Evolutionary conservation across 2,888 invertebrate species (phyloP), one percentile per base, ranked within the genome.

Genomic region (Epirrita christyi): DNA sequence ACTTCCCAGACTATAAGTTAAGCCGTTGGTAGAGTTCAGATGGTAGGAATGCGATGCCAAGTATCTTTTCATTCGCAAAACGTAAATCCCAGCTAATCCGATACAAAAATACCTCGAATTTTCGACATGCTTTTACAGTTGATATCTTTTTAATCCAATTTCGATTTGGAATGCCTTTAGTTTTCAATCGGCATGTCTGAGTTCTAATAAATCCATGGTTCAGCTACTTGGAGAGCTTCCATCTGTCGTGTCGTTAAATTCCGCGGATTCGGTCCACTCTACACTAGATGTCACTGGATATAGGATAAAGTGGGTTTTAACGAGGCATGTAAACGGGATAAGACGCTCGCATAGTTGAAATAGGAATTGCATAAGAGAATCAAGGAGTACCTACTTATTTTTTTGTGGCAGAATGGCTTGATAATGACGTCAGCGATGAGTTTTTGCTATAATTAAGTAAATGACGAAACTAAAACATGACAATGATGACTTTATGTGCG

Each of bases 211-310:
- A 58, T 55, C 53, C 57, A 50, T 44, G 47, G 41, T 44, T 55
- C 51, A 46, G 51, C 36, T 52, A 52, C 40, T 59, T 59, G 59
- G 56, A 64, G 42, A 51, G 56, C 37, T 59, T 64, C 55, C 61
- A 61, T 61, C 48, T 64, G 55, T 61, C 58, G 52, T 58, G 61
- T 61, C 55, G 55, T 58, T 52, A 46, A 58, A 61, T 61, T 61
- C 58, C 55, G 47, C 34, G 48, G 51, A 55, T 55, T 54, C 41
- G 15, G 45, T 56, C 42, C 48, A 56, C 41, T 55, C 40, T 53
- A 6, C 15, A 52, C 51, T 58, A 55, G 51, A 51, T 61, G 61
- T 61, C 53, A 49, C 52, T 57, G 46, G 47, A 43, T 55, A 47
- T 46, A 36, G 59, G 44, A 55, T 59, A 52, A 59, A 55, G 59